A percentile compares a stretch with the other conserved stretches of the same genome.
Evolutionary conservation across 2,113 vertebrate genomes (phyloP).

Genomic region (Hippocampus mohnikei): DNA sequence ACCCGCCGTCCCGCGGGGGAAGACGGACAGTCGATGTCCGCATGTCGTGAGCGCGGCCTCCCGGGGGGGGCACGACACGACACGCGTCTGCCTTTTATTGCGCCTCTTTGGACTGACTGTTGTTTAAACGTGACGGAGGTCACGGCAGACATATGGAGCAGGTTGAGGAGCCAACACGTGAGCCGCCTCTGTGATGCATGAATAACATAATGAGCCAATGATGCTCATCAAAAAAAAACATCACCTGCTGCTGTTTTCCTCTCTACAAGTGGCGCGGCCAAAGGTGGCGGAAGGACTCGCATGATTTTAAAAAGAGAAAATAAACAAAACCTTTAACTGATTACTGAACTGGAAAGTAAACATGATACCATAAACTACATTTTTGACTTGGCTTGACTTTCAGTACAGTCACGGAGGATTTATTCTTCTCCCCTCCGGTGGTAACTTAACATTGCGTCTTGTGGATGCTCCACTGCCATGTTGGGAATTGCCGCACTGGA

Average conservation of each 20-base stretch:
- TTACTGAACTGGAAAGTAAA: too few relatives aligned
- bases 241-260: slow-evolving; percentile 1
- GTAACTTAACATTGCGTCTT: neutral
- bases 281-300: neutral
- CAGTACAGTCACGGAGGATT: neutral
- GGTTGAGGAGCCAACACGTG: neutral
- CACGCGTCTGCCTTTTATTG: neutral
- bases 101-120: neutral
- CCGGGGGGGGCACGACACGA: neutral
- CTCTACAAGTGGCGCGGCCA: neutral
- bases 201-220: neutral
- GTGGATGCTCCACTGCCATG: neutral
- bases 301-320: neutral
- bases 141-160: neutral
- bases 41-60: slow-evolving; percentile 8
- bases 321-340: too few relatives aligned
- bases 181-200: neutral
- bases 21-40: neutral
- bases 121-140: neutral
- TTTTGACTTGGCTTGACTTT: neutral
- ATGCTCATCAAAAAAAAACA: neutral
- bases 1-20: slow-evolving; percentile 25
- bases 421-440: too few relatives aligned
- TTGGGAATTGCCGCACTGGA: neutral
- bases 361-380: too few relatives aligned